phyloP scores from a whole-genome alignment of 1,140 invertebrate genomes.

The Trichonephila clavipes region DNA sequence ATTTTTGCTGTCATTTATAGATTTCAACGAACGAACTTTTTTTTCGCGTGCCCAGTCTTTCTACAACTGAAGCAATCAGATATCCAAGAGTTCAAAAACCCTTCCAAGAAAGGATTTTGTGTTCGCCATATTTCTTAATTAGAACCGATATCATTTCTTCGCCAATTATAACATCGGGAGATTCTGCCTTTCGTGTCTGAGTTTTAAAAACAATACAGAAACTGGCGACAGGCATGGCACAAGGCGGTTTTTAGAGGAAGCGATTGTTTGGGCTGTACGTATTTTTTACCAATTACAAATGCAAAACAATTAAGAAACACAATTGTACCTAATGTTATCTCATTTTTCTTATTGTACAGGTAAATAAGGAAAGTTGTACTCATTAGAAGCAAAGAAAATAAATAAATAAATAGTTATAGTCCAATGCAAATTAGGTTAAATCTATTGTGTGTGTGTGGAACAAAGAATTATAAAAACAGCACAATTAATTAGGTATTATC shows the following conservation, averaged over 20 bases:
- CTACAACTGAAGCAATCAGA: slow-evolving; percentile 34
- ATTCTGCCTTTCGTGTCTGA: neutral
- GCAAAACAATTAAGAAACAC: neutral
- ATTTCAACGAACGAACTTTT: slow-evolving; percentile 6
- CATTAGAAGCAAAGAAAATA: neutral
- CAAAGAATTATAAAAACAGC: neutral
- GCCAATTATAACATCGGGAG: slow-evolving; percentile 30
- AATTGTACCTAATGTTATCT: neutral
- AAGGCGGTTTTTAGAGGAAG: neutral
- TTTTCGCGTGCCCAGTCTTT: neutral
- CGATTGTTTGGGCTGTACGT: neutral
- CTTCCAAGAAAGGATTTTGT: slow-evolving; percentile 16
- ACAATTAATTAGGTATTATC: neutral
- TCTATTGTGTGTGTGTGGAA: neutral
- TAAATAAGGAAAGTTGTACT: neutral
- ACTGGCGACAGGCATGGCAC: neutral
- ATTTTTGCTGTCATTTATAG: slow-evolving; percentile 6
- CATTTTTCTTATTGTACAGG: neutral
- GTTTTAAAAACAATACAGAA: slow-evolving; percentile 42
- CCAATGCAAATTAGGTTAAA: slow-evolving; percentile 9
- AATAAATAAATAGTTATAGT: neutral
- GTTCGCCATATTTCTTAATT: slow-evolving; percentile 46
- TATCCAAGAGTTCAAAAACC: slow-evolving; percentile 54
- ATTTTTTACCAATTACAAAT: neutral
- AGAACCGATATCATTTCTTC: slow-evolving; percentile 35